Percentiles rank a stretch among this genome's conserved stretches.
Evolutionary conservation across 2,113 vertebrate species (phyloP).

Genomic region (Equus quagga): DNA sequence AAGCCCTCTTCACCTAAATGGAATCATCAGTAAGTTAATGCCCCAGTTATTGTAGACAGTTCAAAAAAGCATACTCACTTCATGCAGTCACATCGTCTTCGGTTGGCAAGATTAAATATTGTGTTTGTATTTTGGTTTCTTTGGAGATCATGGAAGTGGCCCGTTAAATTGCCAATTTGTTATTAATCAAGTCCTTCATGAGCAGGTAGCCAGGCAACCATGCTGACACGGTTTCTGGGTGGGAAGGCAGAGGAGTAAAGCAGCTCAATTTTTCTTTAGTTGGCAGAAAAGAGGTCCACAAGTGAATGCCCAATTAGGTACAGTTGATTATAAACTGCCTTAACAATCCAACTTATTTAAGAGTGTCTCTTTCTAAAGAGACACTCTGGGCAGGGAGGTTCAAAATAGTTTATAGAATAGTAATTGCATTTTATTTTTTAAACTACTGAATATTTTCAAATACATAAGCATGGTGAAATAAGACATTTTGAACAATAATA

Average conservation of each 20-base stretch:
- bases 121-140: conserved; percentile 85
- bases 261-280: conserved; percentile 85
- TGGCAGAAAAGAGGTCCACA: conserved; percentile 85
- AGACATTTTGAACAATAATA: conserved; percentile 76
- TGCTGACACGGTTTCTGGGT: conserved; percentile 86
- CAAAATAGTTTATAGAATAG: conserved; percentile 71
- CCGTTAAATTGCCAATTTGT: conserved; percentile 85
- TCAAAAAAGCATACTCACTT: conserved; percentile 86
- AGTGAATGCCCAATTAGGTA: conserved; percentile 83
- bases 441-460: conserved; percentile 71
- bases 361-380: conserved; percentile 80
- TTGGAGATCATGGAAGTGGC: conserved; percentile 86
- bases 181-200: conserved; percentile 86
- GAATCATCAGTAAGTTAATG: conserved; percentile 84
- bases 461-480: conserved; percentile 77
- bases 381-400: conserved; percentile 82
- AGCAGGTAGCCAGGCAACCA: conserved; percentile 86
- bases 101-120: conserved; percentile 86
- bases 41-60: conserved; percentile 85
- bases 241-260: conserved; percentile 86
- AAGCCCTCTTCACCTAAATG: conserved; percentile 78
- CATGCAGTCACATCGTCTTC: conserved; percentile 85
- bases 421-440: conserved; percentile 78
- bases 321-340: conserved; percentile 80
- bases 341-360: conserved; percentile 78